phyloP scores from a whole-genome alignment of 2,113 vertebrate species.

The Bucco capensis region DNA sequence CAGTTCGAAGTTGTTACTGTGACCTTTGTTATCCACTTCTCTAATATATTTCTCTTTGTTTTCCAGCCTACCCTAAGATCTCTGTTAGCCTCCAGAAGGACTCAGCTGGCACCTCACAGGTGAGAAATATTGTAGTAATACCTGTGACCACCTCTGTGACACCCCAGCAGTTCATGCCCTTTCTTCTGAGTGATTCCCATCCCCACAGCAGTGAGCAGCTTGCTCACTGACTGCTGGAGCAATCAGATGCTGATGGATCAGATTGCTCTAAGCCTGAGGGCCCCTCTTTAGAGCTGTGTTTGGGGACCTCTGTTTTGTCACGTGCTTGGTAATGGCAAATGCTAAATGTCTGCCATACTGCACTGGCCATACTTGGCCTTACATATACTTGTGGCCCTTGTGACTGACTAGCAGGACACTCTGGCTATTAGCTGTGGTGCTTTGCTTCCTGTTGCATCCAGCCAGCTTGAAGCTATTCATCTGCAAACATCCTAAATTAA shows the following conservation, averaged over 20 bases:
- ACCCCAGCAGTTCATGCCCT: background rate
- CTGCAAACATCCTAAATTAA: background rate
- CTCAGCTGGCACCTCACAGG: constrained; percentile 22
- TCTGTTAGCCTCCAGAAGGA: constrained; percentile 17
- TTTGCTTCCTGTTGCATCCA: background rate
- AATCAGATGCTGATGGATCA: accelerated
- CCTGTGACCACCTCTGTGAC: background rate
- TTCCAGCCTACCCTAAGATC: constrained; percentile 69
- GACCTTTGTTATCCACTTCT: background rate
- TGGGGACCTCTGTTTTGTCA: background rate
- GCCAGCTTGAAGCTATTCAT: background rate
- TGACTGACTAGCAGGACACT: background rate
- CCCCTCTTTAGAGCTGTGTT: background rate
- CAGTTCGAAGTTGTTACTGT: background rate
- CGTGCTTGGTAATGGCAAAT: background rate
- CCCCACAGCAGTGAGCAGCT: background rate
- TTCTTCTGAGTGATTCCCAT: accelerated
- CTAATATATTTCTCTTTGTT: constrained; percentile 15
- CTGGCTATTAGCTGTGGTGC: too few species aligned
- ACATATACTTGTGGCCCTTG: background rate
- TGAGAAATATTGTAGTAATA: constrained; percentile 10
- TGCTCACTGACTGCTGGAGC: too few species aligned
- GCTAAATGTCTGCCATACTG: background rate
- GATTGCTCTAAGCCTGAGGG: background rate
- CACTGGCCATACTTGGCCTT: background rate